Evolutionary conservation across 2,888 invertebrate genomes (phyloP), one percentile per base, ranked within the genome.

Genomic region (Polietes domitor): DNA sequence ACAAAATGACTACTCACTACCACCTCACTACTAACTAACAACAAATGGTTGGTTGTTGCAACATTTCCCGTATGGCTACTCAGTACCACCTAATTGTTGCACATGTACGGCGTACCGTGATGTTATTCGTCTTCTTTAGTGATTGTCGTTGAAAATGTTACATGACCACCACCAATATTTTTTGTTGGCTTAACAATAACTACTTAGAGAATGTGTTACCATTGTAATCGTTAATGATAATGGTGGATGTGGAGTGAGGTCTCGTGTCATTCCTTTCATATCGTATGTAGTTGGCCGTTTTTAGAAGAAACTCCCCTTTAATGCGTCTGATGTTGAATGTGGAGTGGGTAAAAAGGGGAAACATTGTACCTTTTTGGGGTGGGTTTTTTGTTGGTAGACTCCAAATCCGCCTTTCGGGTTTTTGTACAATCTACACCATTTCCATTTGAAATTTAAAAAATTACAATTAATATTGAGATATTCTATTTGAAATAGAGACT

Each of bases 1-100:
- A 90, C 91, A 90, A 90, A 89, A 91, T 90, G 91, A 91, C 91
- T 89, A 88, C 89, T 89, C 89, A 88, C 87, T 71, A 65, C n/a
- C n/a, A n/a, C n/a, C n/a, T n/a, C n/a, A n/a, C n/a, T n/a, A n/a
- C n/a, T n/a, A n/a, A n/a, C 37, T 65, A 77, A 77, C 70, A 58
- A 58, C 70, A 77, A 77, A 75, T 75, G n/a, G 47, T n/a, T 75
- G n/a, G 47, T n/a, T 47, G 75, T 75, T 75, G 75, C 75, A 75
- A 75, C 75, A 65, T 50, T 74, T 50, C 41, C 19, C 24, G 28
- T 32, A 9, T 24, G 21, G 19, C 24, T 53, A 19, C n/a, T 10
- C 53, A 9, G 21, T 53, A n/a, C n/a, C n/a, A n/a, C n/a, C n/a
- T n/a, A 58, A 10, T 58, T 15, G 58, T 58, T 24, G 26, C 37